Percentiles rank a stretch among this genome's conserved stretches.
Evolutionary conservation across 2,888 invertebrate species (phyloP).

Genomic region (Conchocele bisecta): DNA sequence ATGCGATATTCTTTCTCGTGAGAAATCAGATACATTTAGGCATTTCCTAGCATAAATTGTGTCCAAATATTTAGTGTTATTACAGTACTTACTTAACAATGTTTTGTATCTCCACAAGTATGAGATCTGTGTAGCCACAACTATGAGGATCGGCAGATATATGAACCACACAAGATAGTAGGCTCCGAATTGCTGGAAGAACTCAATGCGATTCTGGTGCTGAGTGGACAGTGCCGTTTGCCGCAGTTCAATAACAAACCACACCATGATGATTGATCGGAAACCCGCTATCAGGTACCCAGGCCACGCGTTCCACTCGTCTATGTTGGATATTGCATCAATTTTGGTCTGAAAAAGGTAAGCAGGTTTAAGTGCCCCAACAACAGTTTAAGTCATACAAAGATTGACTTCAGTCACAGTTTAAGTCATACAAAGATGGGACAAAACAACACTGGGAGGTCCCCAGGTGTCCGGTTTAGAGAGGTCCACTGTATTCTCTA

Average conservation of each 20-base stretch:
- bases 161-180: slow-evolving; percentile 99
- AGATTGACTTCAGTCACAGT: too few species aligned
- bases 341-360: slow-evolving; percentile 92
- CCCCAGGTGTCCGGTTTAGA: too few species aligned
- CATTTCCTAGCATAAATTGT: background rate
- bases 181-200: slow-evolving; percentile 97
- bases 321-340: slow-evolving; percentile 97
- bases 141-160: slow-evolving; percentile 96
- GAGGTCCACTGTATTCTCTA: too few species aligned
- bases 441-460: too few species aligned
- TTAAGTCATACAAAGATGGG: too few species aligned
- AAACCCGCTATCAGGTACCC: slow-evolving; percentile 96
- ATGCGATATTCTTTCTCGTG: background rate
- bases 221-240: slow-evolving; percentile 91
- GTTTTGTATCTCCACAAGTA: slow-evolving; percentile 98
- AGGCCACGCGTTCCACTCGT: slow-evolving; percentile 99
- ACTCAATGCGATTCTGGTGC: slow-evolving; percentile 93
- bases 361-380: too few species aligned
- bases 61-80: background rate
- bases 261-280: slow-evolving; percentile 92
- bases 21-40: background rate
- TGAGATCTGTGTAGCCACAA: slow-evolving; percentile 96
- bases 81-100: slow-evolving; percentile 88
- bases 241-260: slow-evolving; percentile 91
- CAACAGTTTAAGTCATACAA: too few species aligned